Conservation (phyloP, 2,888 invertebrate species). For the Chrysotoxum bicinctum region DNA sequence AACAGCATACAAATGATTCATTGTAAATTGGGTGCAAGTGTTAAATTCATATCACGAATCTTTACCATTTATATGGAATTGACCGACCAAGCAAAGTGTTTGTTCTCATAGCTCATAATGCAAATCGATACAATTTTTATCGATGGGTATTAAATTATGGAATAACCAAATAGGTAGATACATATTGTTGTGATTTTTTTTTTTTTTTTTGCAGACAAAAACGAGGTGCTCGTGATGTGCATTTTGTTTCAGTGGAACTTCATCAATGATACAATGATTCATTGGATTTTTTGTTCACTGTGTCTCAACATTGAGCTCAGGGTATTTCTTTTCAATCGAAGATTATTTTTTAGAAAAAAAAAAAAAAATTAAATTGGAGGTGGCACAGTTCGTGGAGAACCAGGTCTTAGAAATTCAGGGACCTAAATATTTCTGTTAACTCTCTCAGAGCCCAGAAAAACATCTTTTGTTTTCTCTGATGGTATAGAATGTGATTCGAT, state of each 20-base stretch:
- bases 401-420: no score
- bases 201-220: background rate
- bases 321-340: no score
- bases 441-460: no score
- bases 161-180: background rate
- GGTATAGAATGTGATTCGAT: no score
- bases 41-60: constrained; percentile 4
- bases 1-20: background rate
- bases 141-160: background rate
- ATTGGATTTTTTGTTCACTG: no score
- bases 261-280: background rate
- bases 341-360: no score
- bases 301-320: no score
- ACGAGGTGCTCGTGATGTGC: background rate
- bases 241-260: background rate
- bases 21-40: constrained; percentile 2
- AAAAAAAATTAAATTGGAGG: no score
- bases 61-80: background rate
- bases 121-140: background rate
- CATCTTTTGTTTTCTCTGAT: no score
- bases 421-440: no score
- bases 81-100: background rate
- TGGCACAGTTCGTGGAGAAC: no score
- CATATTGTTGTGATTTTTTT: no score
- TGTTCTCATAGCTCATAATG: background rate